These are phyloP conservation scores for Sclerodermus sp. DNA, from an alignment of 2,888 invertebrate genomes.

Conservation along the genomic window DNA sequence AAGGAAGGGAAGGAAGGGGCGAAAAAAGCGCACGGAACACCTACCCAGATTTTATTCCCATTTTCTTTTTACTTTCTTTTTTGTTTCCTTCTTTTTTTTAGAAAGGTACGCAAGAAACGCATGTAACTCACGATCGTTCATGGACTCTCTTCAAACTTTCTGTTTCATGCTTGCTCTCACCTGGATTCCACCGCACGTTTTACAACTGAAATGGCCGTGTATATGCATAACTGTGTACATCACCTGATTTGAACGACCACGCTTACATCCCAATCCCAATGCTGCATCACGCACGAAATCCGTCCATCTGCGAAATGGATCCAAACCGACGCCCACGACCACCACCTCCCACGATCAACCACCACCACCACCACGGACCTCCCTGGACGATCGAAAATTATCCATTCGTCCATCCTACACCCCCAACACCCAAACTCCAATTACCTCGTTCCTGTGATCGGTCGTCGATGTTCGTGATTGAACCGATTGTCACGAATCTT, in stretches of 20 bases:
- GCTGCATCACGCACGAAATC: slow-evolving; percentile 20
- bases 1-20: no score
- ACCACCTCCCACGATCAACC: background rate
- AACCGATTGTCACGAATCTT: no score
- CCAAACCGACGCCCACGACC: slow-evolving; percentile 6
- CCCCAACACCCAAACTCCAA: slow-evolving; percentile 4
- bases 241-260: slow-evolving; percentile 19
- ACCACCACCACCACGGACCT: background rate
- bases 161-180: slow-evolving; percentile 59
- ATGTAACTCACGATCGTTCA: slow-evolving; percentile 34
- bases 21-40: no score
- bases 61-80: no score
- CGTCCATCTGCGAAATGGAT: slow-evolving; percentile 13
- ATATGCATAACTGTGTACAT: background rate
- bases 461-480: no score
- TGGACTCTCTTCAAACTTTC: slow-evolving; percentile 56
- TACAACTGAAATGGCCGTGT: slow-evolving; percentile 1
- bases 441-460: background rate
- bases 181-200: slow-evolving; percentile 55
- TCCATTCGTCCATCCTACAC: slow-evolving; percentile 24
- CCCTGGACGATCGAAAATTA: slow-evolving; percentile 10
- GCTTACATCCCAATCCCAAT: slow-evolving; percentile 25
- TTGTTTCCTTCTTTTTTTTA: no score
- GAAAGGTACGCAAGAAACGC: no score
- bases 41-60: no score